Evolutionary conservation across 2,113 vertebrate genomes (phyloP).

Genomic region (Melanocharis versteri): DNA sequence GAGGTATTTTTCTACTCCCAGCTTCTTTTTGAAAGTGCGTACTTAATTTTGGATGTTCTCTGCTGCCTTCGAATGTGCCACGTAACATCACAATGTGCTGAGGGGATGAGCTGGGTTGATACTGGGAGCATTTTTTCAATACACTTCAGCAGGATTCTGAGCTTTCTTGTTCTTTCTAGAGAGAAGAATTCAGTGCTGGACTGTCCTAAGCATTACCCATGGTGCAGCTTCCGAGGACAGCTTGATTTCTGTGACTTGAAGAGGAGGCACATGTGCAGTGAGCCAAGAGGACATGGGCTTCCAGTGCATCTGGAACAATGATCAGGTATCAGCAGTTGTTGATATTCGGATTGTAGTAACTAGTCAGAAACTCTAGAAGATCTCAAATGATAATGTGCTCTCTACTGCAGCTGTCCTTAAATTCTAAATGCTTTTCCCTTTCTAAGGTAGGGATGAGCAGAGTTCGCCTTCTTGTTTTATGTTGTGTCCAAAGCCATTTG

Average conservation of each 20-base stretch:
- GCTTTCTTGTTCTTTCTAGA: constrained; percentile 16
- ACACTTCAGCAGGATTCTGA: neutral
- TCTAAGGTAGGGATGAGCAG: neutral
- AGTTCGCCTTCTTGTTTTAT: neutral
- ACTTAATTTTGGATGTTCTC: neutral
- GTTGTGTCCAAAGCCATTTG: neutral
- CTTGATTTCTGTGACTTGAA: constrained; percentile 17
- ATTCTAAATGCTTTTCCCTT: neutral
- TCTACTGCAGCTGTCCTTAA: neutral
- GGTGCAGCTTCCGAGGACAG: neutral
- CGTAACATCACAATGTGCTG: neutral
- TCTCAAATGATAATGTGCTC: neutral
- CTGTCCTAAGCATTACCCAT: neutral
- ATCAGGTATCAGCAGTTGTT: constrained; percentile 11
- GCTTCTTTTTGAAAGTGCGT: neutral
- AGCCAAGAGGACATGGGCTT: constrained; percentile 58
- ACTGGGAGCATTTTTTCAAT: neutral
- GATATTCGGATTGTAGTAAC: neutral
- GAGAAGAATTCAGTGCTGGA: constrained; percentile 16
- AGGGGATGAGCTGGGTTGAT: neutral
- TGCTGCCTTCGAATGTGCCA: neutral
- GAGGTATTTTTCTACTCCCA: constrained; percentile 2
- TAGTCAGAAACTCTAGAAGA: neutral
- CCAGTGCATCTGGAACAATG: constrained; percentile 30
- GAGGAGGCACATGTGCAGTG: constrained; percentile 24